Percentiles rank a stretch among this genome's conserved stretches.
phyloP scores from a whole-genome alignment of 2,888 invertebrate species.

The Megamerina dolium region DNA sequence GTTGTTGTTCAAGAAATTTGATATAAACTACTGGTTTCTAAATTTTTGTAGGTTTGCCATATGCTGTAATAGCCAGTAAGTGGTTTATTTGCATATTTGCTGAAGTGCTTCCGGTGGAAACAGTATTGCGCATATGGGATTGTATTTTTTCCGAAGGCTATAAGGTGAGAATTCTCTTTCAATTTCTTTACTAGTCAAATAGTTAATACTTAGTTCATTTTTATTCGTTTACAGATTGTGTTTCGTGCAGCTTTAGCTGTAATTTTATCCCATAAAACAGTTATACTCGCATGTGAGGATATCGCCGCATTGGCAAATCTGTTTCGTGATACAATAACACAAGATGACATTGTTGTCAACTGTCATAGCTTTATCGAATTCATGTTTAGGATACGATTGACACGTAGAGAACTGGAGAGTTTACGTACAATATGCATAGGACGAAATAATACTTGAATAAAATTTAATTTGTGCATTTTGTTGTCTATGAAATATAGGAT shows the following conservation, averaged over 20 bases:
- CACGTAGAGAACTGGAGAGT: constrained; percentile 43
- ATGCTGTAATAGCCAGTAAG: constrained; percentile 87
- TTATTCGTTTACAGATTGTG: constrained; percentile 54
- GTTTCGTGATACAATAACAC: constrained; percentile 71
- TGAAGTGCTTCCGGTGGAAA: constrained; percentile 90
- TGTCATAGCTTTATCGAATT: constrained; percentile 88
- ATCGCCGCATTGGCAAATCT: constrained; percentile 75
- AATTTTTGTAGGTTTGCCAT: constrained; percentile 61
- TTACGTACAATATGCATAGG: constrained; percentile 40
- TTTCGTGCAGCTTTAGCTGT: constrained; percentile 84
- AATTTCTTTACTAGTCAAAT: background rate
- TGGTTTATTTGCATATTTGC: constrained; percentile 94
- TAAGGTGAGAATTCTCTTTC: constrained; percentile 50
- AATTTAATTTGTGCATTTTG: too few relatives aligned
- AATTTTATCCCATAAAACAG: constrained; percentile 65
- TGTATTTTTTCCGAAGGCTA: constrained; percentile 91
- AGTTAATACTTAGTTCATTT: background rate
- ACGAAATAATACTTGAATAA: constrained; percentile 38
- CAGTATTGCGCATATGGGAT: constrained; percentile 92
- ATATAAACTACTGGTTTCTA: background rate
- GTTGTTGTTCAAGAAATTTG: background rate
- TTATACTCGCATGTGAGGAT: constrained; percentile 71
- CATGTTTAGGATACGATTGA: constrained; percentile 73
- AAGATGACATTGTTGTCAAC: constrained; percentile 69
- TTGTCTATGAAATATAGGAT: too few relatives aligned